These are phyloP conservation scores for Astyanax mexicanus DNA, from an alignment of 2,797 vertebrate species.

Conservation along the genomic window DNA sequence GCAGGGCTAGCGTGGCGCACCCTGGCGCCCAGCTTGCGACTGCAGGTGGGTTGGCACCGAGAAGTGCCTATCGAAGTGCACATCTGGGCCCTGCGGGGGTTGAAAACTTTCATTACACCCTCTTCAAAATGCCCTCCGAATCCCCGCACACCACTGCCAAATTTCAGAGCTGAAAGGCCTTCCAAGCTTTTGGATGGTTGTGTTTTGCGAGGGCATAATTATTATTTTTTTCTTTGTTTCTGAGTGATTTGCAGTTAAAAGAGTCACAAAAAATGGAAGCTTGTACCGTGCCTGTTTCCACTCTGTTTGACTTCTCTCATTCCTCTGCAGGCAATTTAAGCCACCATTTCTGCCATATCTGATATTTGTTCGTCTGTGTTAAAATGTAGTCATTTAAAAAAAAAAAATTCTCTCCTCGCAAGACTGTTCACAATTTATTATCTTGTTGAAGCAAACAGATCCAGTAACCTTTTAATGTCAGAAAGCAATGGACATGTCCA, in stretches of 20 bases:
- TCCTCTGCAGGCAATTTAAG: conserved; percentile 47
- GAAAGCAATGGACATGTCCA: conserved; percentile 49
- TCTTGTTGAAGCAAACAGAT: conserved; percentile 40
- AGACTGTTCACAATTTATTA: conserved; percentile 58
- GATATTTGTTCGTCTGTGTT: conserved; percentile 48
- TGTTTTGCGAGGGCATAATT: conserved; percentile 55
- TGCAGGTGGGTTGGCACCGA: conserved; percentile 77
- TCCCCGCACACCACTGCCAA: conserved; percentile 57
- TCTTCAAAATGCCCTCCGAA: conserved; percentile 66
- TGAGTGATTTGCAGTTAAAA: conserved; percentile 56
- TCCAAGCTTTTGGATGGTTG: conserved; percentile 49
- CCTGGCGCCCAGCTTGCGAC: conserved; percentile 62
- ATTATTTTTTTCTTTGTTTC: conserved; percentile 56
- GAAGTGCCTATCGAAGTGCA: conserved; percentile 68
- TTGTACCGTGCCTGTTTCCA: conserved; percentile 39
- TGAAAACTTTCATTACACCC: conserved; percentile 71
- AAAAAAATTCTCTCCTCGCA: conserved; percentile 44
- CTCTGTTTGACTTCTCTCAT: conserved; percentile 41
- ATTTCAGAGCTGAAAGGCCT: conserved; percentile 59
- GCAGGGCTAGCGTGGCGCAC: conserved; percentile 66
- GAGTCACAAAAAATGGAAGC: conserved; percentile 28
- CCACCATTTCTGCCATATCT: conserved; percentile 48
- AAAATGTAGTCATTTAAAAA: conserved; percentile 50
- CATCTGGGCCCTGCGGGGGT: conserved; percentile 72
- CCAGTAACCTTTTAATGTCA: conserved; percentile 44